These are phyloP conservation scores for Cepaea nemoralis DNA, from an alignment of 1,140 invertebrate species.

Conservation along the genomic window DNA sequence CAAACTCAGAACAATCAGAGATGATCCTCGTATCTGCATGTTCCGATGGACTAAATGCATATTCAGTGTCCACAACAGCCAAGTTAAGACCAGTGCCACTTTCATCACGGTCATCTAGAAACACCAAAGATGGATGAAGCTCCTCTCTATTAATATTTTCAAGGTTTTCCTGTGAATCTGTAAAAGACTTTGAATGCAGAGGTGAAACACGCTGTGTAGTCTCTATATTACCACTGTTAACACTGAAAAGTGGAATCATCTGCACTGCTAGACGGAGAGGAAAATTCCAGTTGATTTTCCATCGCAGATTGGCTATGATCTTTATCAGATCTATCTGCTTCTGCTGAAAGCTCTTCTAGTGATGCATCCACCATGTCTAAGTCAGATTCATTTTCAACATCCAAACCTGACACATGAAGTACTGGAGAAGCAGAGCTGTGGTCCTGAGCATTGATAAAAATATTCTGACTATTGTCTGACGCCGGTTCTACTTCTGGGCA, in stretches of 20 bases:
- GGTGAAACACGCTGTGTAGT: neutral
- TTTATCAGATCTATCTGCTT: neutral
- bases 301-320: neutral
- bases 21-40: neutral
- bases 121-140: neutral
- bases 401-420: neutral
- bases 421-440: neutral
- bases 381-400: neutral
- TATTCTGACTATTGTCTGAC: neutral
- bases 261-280: neutral
- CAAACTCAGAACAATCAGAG: neutral
- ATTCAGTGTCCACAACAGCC: too few relatives aligned
- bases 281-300: neutral
- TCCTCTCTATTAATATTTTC: neutral
- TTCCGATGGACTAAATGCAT: neutral
- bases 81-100: neutral
- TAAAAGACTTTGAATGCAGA: too few relatives aligned
- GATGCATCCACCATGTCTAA: neutral
- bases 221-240: neutral
- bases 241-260: neutral
- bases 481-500: too few relatives aligned
- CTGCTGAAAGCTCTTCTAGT: neutral
- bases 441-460: neutral
- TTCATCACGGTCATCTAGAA: neutral
- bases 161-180: too few relatives aligned